These are phyloP conservation scores for Sinocyclocheilus maitianheensis DNA, from an alignment of 2,113 vertebrate species.

Conservation along the genomic window DNA sequence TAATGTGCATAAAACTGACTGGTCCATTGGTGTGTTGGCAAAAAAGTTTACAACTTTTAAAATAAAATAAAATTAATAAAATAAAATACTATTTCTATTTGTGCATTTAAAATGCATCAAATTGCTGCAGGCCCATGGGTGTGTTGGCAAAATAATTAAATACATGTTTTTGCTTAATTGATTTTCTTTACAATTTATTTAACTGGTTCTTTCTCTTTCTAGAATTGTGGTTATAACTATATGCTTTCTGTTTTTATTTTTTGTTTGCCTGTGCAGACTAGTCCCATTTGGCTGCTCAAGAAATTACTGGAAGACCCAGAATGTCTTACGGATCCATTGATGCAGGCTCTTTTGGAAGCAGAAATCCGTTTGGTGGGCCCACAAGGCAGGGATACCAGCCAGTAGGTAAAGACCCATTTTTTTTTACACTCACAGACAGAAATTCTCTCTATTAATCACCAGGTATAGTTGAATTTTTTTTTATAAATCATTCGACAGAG, in stretches of 20 bases:
- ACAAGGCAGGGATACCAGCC: slow-evolving; percentile 84
- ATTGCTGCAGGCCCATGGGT: neutral
- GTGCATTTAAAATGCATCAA: neutral
- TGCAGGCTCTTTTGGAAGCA: slow-evolving; percentile 80
- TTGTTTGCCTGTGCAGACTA: neutral
- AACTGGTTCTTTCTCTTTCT: neutral
- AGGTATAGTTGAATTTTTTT: slow-evolving; percentile 34
- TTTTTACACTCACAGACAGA: neutral
- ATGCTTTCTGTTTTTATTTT: neutral
- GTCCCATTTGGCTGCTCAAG: neutral
- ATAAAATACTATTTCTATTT: neutral
- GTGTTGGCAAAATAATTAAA: neutral
- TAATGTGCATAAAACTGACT: too few relatives aligned
- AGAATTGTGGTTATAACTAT: neutral
- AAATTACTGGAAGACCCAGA: slow-evolving; percentile 58
- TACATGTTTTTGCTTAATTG: neutral
- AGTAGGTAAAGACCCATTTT: slow-evolving; percentile 75
- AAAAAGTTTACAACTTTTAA: too few relatives aligned
- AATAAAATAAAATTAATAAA: too few relatives aligned
- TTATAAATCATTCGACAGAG: slow-evolving; percentile 44
- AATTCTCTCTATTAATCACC: slow-evolving; percentile 47
- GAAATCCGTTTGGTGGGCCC: slow-evolving; percentile 82
- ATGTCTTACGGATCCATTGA: slow-evolving; percentile 91
- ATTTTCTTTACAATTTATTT: neutral
- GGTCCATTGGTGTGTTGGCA: too few relatives aligned